Base-by-base conservation (phyloP, 2,113 vertebrate species). In the Pelusios castaneus region DNA sequence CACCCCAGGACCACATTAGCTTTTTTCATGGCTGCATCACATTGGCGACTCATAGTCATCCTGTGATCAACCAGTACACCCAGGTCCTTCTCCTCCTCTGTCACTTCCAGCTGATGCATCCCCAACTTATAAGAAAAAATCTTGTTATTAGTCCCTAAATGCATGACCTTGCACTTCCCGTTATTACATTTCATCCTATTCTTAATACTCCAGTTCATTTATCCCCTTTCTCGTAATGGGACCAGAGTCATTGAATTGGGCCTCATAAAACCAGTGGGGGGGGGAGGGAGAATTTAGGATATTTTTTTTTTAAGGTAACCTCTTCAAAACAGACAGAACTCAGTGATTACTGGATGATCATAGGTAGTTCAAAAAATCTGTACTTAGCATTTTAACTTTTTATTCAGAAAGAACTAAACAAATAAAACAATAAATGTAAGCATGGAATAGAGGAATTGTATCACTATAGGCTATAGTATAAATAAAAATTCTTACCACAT, bases 271-370 rank as follows among this genome's bases (percentile, higher is more conserved):
- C 45, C 51, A 52, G 16, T 13, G 51, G 51, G 13, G 47, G 10
- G 47, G 47, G 47, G 84, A 45, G 63, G 43, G 38, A 54, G 89
- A 94, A 92, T 55, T 80, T 90, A n/a, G 19, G 77, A 75, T 82
- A 43, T 34, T 93, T 45, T 3, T 84, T 95, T 45, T 3, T 84
- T 95, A 88, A 78, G n/a, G 51, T 52, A 89, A 93, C 82, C 78
- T n/a, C 29, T 93, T 81, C 58, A 88, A 51, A 86, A 90, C 77
- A 21, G 38, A 73, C n/a, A 45, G 91, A 94, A 60, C 88, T 89
- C 75, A 89, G 19, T 63, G 70, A 5, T 38, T 85, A 29, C 54
- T 94, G 10, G 52, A 81, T 87, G 52, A 82, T 79, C 58, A 88
- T 0, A 0, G 52, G 81, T 60, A 45, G 27, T 77, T 89, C 34